A percentile compares a stretch with the other conserved stretches of the same genome.
Evolutionary conservation across 2,888 invertebrate species (phyloP).

Genomic region (Leptopilina myrica): DNA sequence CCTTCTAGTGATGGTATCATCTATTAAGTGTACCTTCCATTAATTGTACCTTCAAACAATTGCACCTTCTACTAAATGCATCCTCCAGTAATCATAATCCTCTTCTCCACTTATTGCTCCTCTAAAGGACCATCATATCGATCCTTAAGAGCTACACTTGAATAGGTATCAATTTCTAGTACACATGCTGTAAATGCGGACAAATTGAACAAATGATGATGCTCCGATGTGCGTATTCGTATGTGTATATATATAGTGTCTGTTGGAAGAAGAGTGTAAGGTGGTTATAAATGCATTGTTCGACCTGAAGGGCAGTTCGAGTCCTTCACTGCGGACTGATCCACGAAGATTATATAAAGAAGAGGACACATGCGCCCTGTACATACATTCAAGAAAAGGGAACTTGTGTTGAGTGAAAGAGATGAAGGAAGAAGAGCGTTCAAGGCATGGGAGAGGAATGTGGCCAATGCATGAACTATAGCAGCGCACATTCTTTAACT

Average conservation of each 20-base stretch:
- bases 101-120: too few relatives aligned
- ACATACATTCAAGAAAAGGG: conserved; percentile 23
- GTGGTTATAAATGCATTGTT: conserved; percentile 33
- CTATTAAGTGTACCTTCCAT: too few relatives aligned
- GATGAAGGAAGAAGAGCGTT: conserved; percentile 66
- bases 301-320: conserved; percentile 34
- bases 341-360: conserved; percentile 5
- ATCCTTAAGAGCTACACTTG: too few relatives aligned
- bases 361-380: conserved; percentile 20
- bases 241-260: too few relatives aligned
- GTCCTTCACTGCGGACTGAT: conserved; percentile 34
- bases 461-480: conserved; percentile 75
- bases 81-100: too few relatives aligned
- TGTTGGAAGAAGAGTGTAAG: conserved; percentile 12
- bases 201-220: conserved; percentile 33
- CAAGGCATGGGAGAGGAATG: conserved; percentile 75
- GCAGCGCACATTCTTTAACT: conserved; percentile 68
- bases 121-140: too few relatives aligned
- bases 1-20: too few relatives aligned
- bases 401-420: conserved; percentile 62
- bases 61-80: too few relatives aligned
- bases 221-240: background rate
- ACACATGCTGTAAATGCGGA: background rate
- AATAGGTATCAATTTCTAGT: conserved; percentile 3
- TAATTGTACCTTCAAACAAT: too few relatives aligned